Evolutionary conservation across 2,113 vertebrate genomes (phyloP), one percentile per base, ranked within the genome.

Genomic region (Campylomormyrus tamandua): DNA sequence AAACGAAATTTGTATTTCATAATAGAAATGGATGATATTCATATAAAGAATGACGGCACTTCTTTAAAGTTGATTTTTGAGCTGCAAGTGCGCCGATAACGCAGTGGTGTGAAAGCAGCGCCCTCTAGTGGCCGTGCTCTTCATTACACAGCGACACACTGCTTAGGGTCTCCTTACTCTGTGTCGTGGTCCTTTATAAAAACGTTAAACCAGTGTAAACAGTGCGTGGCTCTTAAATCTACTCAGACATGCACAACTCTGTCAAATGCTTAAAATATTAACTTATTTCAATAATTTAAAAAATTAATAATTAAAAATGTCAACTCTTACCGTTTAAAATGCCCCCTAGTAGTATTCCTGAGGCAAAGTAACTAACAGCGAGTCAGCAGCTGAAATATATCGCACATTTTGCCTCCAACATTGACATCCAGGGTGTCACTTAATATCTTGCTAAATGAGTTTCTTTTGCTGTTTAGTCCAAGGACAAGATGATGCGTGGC

Each of bases 401-500:
- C 19, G 3, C 35, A 10, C 8, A 84, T 83, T 24, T 83, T 45
- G 31, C 46, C 21, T 83, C 80, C 45, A n/a, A 8, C 45, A n/a
- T 24, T 48, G 15, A 24, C 15, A 11, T 24, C 15, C 39, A 84
- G 24, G 24, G 45, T 84, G 24, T 45, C 8, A 17, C 42, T 83
- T 83, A 15, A 48, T 10, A 21, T 83, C 17, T 46, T 46, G 45
- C 39, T 21, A 84, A 84, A 46, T 48, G 17, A 93, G 93, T 95
- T 11, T 95, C 96, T 56, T 87, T 31, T 53, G n/a, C 31, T 86
- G 45, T 86, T 91, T 95, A 99, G 98, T 99, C 98, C 87, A 99
- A 99, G 93, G 98, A 99, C 95, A 99, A 99, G 95, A 99, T 99
- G 98, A 99, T 99, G 98, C 96, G 98, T 95, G 98, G 98, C 88